Conservation (phyloP, 1,140 invertebrate genomes). For the Diachasmimorpha longicaudata region DNA sequence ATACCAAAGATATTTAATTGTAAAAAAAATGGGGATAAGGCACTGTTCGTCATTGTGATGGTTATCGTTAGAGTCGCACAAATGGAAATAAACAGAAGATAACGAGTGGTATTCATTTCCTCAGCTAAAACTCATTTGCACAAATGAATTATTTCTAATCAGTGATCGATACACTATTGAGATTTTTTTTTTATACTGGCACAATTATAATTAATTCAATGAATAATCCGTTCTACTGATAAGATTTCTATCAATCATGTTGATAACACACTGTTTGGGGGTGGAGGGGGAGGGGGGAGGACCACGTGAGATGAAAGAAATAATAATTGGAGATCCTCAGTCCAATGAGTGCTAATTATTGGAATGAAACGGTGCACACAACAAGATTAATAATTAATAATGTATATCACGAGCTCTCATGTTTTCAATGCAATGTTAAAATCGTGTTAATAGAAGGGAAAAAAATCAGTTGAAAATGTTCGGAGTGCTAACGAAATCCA, state of each 20-base stretch:
- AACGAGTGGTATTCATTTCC: slow-evolving; percentile 40
- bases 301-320: slow-evolving; percentile 21
- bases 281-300: background rate
- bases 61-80: slow-evolving; percentile 56
- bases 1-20: slow-evolving; percentile 60
- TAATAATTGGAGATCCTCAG: background rate
- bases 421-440: slow-evolving; percentile 10
- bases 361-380: slow-evolving; percentile 45
- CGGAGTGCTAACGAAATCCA: background rate
- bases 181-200: background rate
- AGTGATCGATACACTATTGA: background rate
- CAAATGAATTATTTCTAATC: slow-evolving; percentile 33
- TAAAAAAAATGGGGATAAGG: slow-evolving; percentile 38
- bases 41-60: slow-evolving; percentile 51
- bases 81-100: slow-evolving; percentile 26
- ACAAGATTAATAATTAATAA: background rate
- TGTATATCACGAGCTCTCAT: background rate
- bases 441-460: background rate
- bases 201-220: slow-evolving; percentile 13
- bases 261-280: slow-evolving; percentile 37
- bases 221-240: slow-evolving; percentile 35
- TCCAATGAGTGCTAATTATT: slow-evolving; percentile 17
- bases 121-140: slow-evolving; percentile 40
- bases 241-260: slow-evolving; percentile 43
- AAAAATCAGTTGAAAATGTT: background rate